Base-by-base conservation (phyloP, 2,797 vertebrate genomes). In the Momotus momota region DNA sequence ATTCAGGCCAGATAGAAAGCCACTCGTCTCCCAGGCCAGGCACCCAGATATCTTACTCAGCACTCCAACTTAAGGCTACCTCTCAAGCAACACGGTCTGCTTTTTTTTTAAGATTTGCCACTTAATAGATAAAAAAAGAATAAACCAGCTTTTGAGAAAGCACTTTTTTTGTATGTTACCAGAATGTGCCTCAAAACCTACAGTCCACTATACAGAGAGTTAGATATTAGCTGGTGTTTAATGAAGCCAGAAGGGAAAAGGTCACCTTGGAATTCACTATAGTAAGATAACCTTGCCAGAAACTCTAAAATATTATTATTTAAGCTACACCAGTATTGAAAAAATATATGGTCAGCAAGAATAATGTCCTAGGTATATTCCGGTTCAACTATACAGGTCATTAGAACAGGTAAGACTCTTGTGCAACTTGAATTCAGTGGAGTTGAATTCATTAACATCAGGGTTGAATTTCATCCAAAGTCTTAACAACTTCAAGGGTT, bases 371-470 rank as follows among this genome's bases (percentile, higher is more conserved):
- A 81, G 45, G 82, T 87, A 41, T 15, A 82, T 57, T 88, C 54
- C 89, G 74, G 81, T 92, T 94, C 88, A 94, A 29, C 64, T 81
- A 35, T 81, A 35, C 38, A 90, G 93, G 77, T 81, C 92, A 90
- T 92, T 82, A 92, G 55, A 71, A 66, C 60, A 72, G 81, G 77
- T 86, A 75, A 87, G 64, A 67, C 46, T 48, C 78, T 84, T 52
- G 52, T 75, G 62, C 82, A 94, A 95, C 90, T 43, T 81, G 35
- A 93, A 90, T 81, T 90, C 90, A 84, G 64, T 64, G 55, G 58
- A 93, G 60, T 4, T 90, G 86, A 86, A 95, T 92, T 96, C 81
- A 94, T 96, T 91, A 94, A 93, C 87, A 85, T 74, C 43, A 67
- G 48, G 55, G 60, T 14, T 97, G 90, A 95, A 94, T 82, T 93